These are phyloP conservation scores for Ibycter americanus DNA, from an alignment of 2,797 vertebrate genomes.

Conservation along the genomic window DNA sequence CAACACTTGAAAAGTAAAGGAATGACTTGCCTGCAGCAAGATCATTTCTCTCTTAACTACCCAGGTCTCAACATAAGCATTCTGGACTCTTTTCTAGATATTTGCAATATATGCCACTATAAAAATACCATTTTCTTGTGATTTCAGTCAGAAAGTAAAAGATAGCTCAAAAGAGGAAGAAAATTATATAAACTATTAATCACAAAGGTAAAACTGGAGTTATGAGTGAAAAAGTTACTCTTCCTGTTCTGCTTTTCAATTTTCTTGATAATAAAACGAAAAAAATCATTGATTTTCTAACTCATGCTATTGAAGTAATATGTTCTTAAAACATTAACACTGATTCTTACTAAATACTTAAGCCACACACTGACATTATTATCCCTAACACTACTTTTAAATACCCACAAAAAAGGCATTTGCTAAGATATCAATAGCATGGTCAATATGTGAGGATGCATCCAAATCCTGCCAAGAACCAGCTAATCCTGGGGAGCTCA, in stretches of 20 bases:
- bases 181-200: not conserved
- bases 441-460: not conserved
- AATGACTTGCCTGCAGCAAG: not conserved
- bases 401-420: not conserved
- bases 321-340: not conserved
- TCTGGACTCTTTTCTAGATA: not conserved
- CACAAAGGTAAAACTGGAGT: not conserved
- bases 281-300: not conserved
- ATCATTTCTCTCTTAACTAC: not conserved
- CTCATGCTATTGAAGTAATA: not conserved
- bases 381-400: not conserved
- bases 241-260: not conserved
- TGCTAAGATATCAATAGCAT: not conserved
- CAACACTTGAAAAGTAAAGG: not conserved
- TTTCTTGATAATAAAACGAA: not conserved
- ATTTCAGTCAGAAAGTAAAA: not conserved
- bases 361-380: not conserved
- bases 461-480: not conserved
- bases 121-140: not conserved
- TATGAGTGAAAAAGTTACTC: not conserved
- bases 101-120: not conserved
- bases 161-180: not conserved
- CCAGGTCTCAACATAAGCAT: not conserved
- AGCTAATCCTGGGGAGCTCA: not conserved
- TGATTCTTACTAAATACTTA: not conserved